Base-by-base conservation (phyloP, 1,140 invertebrate genomes). In the Scaptomyza pallida region DNA sequence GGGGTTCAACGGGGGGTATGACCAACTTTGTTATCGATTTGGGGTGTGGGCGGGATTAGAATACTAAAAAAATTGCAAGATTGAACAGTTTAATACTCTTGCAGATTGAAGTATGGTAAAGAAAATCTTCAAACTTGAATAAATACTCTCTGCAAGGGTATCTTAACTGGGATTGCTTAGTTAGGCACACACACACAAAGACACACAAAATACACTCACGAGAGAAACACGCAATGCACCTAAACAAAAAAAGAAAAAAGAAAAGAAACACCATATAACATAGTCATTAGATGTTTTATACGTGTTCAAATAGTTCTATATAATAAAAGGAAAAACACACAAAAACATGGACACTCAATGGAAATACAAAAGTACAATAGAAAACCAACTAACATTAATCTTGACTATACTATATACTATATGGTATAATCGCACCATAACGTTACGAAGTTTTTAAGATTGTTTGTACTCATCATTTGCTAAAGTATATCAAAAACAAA, bases 261-360 rank as follows among this genome's bases (percentile, higher is more conserved):
- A n/a, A n/a, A n/a, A n/a, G n/a, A n/a, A n/a, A n/a, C n/a, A n/a
- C n/a, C n/a, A n/a, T n/a, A n/a, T 30, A 67, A 72, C 64, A 69
- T 82, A 86, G 82, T 67, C 60, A 70, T 67, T 89, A 82, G 83
- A 88, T 82, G 78, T 88, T 88, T 88, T 88, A 88, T 88, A 88
- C 82, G 82, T 82, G 82, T 88, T 88, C 80, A 78, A 78, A 63
- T 75, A 85, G 68, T 88, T 74, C 71, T 86, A 80, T 37, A 75
- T 54, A 70, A 16, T 57, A 33, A 9, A 50, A 10, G 15, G 33
- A 61, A 35, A 48, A 10, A 21, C 23, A 63, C 35, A 51, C 45
- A 35, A 43, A 26, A n/a, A 54, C 5, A 47, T 50, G 57, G 2
- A 9, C 19, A 51, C 13, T 52, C 15, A 52, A 6, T 15, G 8